These are phyloP conservation scores for Anthoptus insignis DNA, from an alignment of 2,888 invertebrate species.

Conservation along the genomic window DNA sequence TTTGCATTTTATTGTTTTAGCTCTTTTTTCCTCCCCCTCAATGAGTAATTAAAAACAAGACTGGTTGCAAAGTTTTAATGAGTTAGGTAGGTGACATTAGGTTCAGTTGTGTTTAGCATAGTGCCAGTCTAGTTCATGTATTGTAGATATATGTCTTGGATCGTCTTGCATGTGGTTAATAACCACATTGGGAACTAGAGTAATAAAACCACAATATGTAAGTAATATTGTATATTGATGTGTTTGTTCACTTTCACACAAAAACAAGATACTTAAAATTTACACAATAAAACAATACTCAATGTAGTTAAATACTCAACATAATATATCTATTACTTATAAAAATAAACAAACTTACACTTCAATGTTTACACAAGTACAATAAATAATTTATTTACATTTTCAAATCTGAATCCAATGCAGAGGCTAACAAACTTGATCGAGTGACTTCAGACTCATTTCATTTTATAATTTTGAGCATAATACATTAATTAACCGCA, in stretches of 20 bases:
- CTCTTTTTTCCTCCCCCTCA: conserved; percentile 51
- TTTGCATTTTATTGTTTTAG: conserved; percentile 5
- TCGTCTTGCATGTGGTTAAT: conserved; percentile 35
- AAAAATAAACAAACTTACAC: conserved; percentile 72
- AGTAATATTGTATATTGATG: conserved; percentile 84
- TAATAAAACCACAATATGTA: conserved; percentile 69
- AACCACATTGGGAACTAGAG: conserved; percentile 38
- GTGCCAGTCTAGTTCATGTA: conserved; percentile 15
- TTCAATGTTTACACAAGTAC: conserved; percentile 59
- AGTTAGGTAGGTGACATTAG: no score
- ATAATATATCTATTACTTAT: conserved; percentile 78
- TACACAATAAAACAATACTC: conserved; percentile 80
- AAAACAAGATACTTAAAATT: conserved; percentile 83
- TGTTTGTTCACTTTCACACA: conserved; percentile 83
- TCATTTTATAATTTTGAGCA: conserved; percentile 42
- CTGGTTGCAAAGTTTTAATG: no score
- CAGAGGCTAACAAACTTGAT: conserved; percentile 17
- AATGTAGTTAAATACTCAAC: conserved; percentile 78
- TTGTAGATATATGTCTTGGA: conserved; percentile 8
- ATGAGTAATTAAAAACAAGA: no score
- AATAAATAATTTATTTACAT: conserved; percentile 71
- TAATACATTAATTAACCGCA: conserved; percentile 27
- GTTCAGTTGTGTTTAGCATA: not conserved
- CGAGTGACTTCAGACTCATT: conserved; percentile 18
- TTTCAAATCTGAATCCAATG: conserved; percentile 45